Base-by-base conservation (phyloP, 2,797 vertebrate species). In the Halcyon smyrnensis region DNA sequence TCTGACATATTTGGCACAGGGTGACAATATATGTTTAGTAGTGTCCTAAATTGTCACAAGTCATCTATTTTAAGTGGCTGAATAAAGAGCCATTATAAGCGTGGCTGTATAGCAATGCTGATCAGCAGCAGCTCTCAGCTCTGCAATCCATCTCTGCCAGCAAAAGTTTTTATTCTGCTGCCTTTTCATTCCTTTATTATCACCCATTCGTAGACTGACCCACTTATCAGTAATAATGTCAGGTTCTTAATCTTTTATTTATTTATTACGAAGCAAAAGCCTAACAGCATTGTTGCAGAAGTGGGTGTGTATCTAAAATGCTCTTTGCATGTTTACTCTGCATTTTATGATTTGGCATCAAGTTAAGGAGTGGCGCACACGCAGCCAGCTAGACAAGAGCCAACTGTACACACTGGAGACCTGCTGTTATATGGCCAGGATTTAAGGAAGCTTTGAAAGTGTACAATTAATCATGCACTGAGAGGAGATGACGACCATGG, bases 291-390 rank as follows among this genome's bases (percentile, higher is more conserved):
- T 23, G 24, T 9, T 19, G 4, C 5, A 16, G 30, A 56, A 56
- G 32, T 1, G 0, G 11, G 4, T 2, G 2, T 32, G 34, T 8
- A 28, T 15, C 17, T 24, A 1, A 78, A 67, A 21, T 1, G 2
- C 23, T 28, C 20, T 67, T 48, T 17, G 6, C 4, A 2, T 3
- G 9, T 30, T 54, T 70, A 6, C 39, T 46, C 19, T 8, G 16
- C 4, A 5, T 69, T 36, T 41, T 16, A 0, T 3, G 10, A 18
- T 30, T 51, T 34, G 23, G 19, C 9, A 3, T 3, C 17, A 15
- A 27, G 15, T 12, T 8, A 20, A 62, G 51, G 34, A 46, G 11
- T 4, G 16, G 21, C 12, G 17, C 24, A 2, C n/a, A 7, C 46
- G 24, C 9, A 2, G 6, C 28, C 32, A n/a, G 14, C 2, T 37